Evolutionary conservation across 2,113 vertebrate species (phyloP), one percentile per base, ranked within the genome.

Genomic region (Tragelaphus buxtoni): DNA sequence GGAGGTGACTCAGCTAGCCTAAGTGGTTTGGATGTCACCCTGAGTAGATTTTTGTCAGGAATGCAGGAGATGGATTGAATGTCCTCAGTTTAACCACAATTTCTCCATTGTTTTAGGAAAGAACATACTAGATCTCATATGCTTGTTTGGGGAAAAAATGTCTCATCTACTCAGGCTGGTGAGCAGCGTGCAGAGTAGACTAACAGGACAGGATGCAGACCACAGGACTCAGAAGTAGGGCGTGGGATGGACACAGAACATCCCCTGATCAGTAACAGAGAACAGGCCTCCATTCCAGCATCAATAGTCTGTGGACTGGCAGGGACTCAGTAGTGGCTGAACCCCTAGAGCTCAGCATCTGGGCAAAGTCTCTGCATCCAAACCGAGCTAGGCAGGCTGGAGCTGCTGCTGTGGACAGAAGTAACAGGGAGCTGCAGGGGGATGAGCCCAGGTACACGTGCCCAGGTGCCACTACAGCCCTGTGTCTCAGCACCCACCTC

Each of bases 81-180:
- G 90, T 81, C 95, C 94, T 95, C 49, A 88, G 93, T 90, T 56
- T 87, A 81, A 95, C 94, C 94, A 84, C 80, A 96, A 42, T 72
- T 61, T 94, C 58, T 87, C 83, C 92, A 13, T 55, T 91, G 82
- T 93, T 91, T 83, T 47, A 61, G 77, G 77, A 97, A 90, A 88
- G 39, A 89, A 79, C 51, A 86, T 51, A 45, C 35, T 72, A 79
- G 94, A 93, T 42, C 47, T 18, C 11, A 11, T 51, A n/a, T 87
- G 83, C 83, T 18, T 61, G 30, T 72, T 85, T 55, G 11, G 69
- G 72, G 26, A 9, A 81, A 39, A 94, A 92, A 81, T 65, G 45
- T 63, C 26, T n/a, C 49, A 49, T 39, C 47, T 42, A n/a, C 17
- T 77, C 58, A 84, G 58, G 49, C 94, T 53, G 51, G 10, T 8